Evolutionary conservation across 2,113 vertebrate genomes (phyloP), one percentile per base, ranked within the genome.

Genomic region (Maccullochella peelii): DNA sequence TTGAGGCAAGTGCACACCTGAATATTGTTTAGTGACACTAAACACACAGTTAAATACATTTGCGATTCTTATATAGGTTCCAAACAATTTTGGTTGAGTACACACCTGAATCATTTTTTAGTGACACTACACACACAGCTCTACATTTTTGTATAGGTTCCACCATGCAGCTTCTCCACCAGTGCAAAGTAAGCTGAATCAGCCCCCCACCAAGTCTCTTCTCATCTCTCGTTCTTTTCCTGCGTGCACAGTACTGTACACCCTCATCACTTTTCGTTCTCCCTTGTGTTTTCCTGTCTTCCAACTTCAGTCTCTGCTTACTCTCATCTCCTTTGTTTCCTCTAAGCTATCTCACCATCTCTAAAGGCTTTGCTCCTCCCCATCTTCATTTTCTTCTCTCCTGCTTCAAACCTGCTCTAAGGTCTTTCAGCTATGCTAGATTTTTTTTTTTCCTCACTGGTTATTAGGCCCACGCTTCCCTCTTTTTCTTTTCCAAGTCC

Each of bases 271-370:
- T 89, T 89, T 85, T 88, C 75, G 54, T 63, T 84, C 86, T 88
- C 91, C 87, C 85, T 82, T 30, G 87, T 86, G 88, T 74, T 81
- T 92, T 86, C 85, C 86, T 85, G 86, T 91, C 89, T 93, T 83
- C 88, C 62, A 78, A 79, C 92, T 91, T 91, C 89, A 92, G 81
- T 86, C 91, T 68, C 68, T 73, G 77, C 83, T 90, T 79, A 77
- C 84, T 90, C 91, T 84, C 88, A 85, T 87, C 86, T 90, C 70
- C 90, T 92, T 92, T 92, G 86, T 92, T 89, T 91, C 92, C 82
- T 88, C 62, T 36, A n/a, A 91, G 90, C 82, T 75, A 84, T 91
- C 87, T 57, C 85, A 40, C 85, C 81, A 90, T 92, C 90, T 91
- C 80, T 87, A 73, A 55, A 72, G 85, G 86, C 88, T 86, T 89